phyloP scores from a whole-genome alignment of 2,113 vertebrate species.

The Thunnus maccoyii region DNA sequence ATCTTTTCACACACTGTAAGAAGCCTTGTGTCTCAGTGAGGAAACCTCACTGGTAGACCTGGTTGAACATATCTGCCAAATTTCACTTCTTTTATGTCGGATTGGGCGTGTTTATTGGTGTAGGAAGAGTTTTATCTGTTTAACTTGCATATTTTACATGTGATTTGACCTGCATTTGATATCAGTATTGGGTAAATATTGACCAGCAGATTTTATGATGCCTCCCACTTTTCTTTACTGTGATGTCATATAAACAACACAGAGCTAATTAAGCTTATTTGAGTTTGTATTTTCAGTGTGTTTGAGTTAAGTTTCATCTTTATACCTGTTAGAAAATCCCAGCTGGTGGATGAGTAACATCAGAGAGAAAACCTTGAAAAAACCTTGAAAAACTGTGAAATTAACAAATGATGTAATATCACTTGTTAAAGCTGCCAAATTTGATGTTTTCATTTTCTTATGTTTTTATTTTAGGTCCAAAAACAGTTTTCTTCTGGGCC shows the following conservation, averaged over 20 bases:
- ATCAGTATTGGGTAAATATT: background rate
- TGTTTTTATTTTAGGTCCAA: slow-evolving; percentile 88
- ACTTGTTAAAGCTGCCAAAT: background rate
- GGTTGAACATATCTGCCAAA: too few species aligned
- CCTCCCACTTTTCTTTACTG: background rate
- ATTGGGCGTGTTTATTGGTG: background rate
- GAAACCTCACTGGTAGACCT: background rate
- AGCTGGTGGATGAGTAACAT: background rate
- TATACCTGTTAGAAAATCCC: background rate
- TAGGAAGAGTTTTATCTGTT: too few species aligned
- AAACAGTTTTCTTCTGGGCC: slow-evolving; percentile 99
- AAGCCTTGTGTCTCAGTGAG: background rate
- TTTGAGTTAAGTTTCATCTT: background rate
- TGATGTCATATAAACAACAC: background rate
- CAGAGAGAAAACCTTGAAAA: background rate
- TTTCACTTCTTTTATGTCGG: too few species aligned
- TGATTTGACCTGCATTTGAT: too few species aligned
- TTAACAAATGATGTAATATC: background rate
- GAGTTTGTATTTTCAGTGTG: background rate
- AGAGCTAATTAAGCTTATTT: background rate
- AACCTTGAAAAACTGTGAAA: background rate
- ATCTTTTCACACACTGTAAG: background rate
- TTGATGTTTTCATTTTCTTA: background rate
- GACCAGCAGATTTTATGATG: background rate
- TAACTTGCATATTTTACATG: too few species aligned